phyloP scores from a whole-genome alignment of 1,140 invertebrate species.

The Drosophila mayri region DNA sequence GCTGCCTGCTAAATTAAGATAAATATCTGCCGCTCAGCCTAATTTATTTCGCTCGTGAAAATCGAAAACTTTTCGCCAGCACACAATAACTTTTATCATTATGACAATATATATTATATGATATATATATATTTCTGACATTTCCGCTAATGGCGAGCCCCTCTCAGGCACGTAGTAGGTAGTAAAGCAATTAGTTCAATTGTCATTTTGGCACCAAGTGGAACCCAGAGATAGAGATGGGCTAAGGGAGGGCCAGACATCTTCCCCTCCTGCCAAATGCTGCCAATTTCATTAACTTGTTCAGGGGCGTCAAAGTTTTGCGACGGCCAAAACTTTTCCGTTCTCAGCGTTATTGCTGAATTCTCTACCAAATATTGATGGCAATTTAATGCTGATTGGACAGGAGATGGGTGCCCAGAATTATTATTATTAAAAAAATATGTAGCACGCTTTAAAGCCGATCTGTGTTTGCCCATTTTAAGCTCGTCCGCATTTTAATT shows the following conservation, averaged over 20 bases:
- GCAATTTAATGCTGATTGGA: slow-evolving; percentile 66
- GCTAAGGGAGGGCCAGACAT: too few relatives aligned
- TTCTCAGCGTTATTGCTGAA: slow-evolving; percentile 32
- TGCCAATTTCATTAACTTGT: slow-evolving; percentile 76
- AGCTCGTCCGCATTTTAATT: slow-evolving; percentile 70
- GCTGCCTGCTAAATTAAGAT: slow-evolving; percentile 67
- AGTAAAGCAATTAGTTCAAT: slow-evolving; percentile 79
- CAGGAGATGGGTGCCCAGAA: slow-evolving; percentile 16
- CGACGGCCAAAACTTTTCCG: slow-evolving; percentile 46
- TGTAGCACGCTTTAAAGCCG: slow-evolving; percentile 26
- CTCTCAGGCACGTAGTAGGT: slow-evolving; percentile 50
- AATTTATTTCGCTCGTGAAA: slow-evolving; percentile 71
- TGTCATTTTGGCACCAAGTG: slow-evolving; percentile 69
- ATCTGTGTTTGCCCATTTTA: slow-evolving; percentile 49
- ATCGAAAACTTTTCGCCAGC: slow-evolving; percentile 48
- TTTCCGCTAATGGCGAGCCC: slow-evolving; percentile 41
- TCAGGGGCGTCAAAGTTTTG: slow-evolving; percentile 49
- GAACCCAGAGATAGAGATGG: slow-evolving; percentile 1
- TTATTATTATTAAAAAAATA: slow-evolving; percentile 26
- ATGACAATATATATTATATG: slow-evolving; percentile 32
- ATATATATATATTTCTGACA: slow-evolving; percentile 21
- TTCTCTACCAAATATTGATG: slow-evolving; percentile 50
- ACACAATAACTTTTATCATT: slow-evolving; percentile 61
- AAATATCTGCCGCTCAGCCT: slow-evolving; percentile 65
- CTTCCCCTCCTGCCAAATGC: slow-evolving; percentile 33